These are phyloP conservation scores for Pterophyllum scalare DNA, from an alignment of 2,113 vertebrate species.

Conservation along the genomic window DNA sequence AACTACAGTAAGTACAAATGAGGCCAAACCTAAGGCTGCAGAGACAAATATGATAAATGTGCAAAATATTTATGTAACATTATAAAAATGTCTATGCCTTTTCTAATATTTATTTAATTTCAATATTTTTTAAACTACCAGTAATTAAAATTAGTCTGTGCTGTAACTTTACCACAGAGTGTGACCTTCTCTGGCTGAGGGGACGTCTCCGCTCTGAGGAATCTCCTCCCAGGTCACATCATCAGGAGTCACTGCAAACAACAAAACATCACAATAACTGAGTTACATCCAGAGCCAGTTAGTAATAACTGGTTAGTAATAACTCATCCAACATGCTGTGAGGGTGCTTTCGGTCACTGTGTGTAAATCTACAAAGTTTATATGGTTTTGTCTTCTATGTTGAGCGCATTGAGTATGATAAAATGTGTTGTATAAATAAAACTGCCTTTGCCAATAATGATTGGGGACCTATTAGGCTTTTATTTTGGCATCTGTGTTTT, in stretches of 20 bases:
- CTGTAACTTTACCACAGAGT: constrained; percentile 71
- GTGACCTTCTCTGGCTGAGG: constrained; percentile 77
- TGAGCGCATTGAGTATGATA: too few species aligned
- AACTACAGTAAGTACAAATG: background rate
- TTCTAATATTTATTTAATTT: background rate
- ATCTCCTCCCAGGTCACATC: constrained; percentile 78
- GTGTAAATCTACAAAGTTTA: background rate
- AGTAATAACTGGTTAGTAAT: background rate
- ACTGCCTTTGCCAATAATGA: background rate
- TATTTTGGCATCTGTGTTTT: background rate
- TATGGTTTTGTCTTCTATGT: background rate
- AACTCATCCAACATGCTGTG: background rate
- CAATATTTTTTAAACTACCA: background rate
- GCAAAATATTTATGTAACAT: background rate
- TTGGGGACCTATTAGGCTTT: background rate
- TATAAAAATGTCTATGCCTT: background rate
- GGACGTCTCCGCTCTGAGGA: constrained; percentile 76
- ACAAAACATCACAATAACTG: background rate
- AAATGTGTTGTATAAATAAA: background rate
- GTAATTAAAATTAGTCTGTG: background rate
- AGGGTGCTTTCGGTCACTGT: background rate
- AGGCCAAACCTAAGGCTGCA: background rate
- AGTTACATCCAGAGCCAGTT: too few species aligned
- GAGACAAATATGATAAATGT: background rate
- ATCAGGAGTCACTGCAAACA: constrained; percentile 67